Conservation (phyloP, 2,797 vertebrate genomes). For the Anableps anableps region DNA sequence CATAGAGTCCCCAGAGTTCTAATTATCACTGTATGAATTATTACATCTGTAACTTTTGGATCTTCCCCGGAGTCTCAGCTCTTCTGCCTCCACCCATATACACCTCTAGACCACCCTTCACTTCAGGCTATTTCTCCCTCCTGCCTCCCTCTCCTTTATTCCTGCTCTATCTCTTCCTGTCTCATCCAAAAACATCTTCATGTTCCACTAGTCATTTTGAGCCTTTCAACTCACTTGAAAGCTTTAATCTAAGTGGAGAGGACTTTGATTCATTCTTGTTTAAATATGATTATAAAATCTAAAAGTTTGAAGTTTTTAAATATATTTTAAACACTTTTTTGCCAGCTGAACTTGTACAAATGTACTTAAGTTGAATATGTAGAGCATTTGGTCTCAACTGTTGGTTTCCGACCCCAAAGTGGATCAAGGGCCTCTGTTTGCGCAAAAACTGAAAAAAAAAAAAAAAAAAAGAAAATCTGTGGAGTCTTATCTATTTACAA, state of each 20-base stretch:
- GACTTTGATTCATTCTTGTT: neutral
- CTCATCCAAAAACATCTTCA: constrained; percentile 27
- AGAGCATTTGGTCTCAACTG: too few relatives aligned
- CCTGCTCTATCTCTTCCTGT: constrained; percentile 25
- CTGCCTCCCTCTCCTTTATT: constrained; percentile 30
- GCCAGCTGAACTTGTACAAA: neutral
- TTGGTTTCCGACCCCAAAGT: too few relatives aligned
- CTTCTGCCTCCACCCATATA: constrained; percentile 47
- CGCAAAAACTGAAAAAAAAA: too few relatives aligned
- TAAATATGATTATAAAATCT: neutral
- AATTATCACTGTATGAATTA: constrained; percentile 82
- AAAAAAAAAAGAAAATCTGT: too few relatives aligned
- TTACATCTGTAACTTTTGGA: constrained; percentile 71
- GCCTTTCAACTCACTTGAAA: constrained; percentile 18
- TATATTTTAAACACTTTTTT: neutral
- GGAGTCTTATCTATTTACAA: too few relatives aligned
- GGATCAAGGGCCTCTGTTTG: too few relatives aligned
- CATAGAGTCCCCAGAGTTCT: constrained; percentile 72
- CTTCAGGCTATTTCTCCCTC: constrained; percentile 60
- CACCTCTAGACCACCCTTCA: constrained; percentile 59
- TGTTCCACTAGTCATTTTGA: constrained; percentile 29
- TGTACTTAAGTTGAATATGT: neutral
- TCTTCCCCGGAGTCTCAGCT: constrained; percentile 61
- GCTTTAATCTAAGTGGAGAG: neutral
- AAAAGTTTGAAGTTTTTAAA: neutral